A percentile compares a stretch with the other conserved stretches of the same genome.
Evolutionary conservation across 2,888 invertebrate genomes (phyloP).

Genomic region (Tenthredo distinguenda): DNA sequence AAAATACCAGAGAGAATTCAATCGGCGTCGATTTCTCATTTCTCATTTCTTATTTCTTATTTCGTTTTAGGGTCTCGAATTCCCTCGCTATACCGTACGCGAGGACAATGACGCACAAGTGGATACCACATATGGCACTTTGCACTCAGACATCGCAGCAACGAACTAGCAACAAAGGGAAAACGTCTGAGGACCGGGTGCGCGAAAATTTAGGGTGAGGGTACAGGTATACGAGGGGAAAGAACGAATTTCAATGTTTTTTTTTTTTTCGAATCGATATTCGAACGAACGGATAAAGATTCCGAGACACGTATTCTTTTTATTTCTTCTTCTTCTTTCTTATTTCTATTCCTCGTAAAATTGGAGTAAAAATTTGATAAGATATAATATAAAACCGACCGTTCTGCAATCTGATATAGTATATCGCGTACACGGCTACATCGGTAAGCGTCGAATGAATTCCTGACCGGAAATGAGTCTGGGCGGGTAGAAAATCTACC

Average conservation of each 20-base stretch:
- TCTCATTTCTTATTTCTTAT: background rate
- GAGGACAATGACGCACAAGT: background rate
- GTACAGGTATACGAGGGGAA: background rate
- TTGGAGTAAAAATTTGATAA: too few relatives aligned
- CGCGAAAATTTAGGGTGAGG: background rate
- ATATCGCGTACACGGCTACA: background rate
- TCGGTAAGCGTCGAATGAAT: background rate
- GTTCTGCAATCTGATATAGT: background rate
- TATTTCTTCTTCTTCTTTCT: too few relatives aligned
- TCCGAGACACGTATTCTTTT: too few relatives aligned
- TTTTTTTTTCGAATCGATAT: background rate
- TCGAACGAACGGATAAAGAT: background rate
- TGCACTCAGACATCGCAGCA: background rate
- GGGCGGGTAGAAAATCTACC: slow-evolving; percentile 74
- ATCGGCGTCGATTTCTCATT: background rate
- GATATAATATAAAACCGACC: too few relatives aligned
- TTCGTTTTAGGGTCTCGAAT: background rate
- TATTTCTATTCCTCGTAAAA: too few relatives aligned
- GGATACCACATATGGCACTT: slow-evolving; percentile 12
- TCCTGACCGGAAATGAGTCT: slow-evolving; percentile 73
- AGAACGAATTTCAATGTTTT: background rate
- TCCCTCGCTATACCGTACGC: background rate
- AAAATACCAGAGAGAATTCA: background rate
- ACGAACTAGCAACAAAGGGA: background rate
- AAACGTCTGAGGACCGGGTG: background rate